Evolutionary conservation across 2,888 invertebrate species (phyloP).

Genomic region (Bimastos eiseni): DNA sequence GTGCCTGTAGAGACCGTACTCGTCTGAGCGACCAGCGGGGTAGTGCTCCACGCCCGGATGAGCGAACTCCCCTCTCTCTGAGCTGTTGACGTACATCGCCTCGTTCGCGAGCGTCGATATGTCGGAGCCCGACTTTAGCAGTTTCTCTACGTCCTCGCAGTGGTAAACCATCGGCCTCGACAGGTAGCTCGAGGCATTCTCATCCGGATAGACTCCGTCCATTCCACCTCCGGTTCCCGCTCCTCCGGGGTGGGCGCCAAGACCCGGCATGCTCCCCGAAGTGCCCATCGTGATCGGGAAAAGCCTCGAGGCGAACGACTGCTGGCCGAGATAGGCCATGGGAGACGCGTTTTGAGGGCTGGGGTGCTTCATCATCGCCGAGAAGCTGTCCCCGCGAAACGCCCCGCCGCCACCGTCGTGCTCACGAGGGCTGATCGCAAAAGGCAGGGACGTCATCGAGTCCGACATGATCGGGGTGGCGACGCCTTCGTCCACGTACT

Average conservation of each 20-base stretch:
- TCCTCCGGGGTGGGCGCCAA: neutral
- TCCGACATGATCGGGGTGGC: slow-evolving; percentile 28
- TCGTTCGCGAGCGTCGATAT: neutral
- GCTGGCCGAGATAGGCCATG: neutral
- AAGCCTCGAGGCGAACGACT: neutral
- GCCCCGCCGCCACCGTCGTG: too few relatives aligned
- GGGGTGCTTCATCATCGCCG: neutral
- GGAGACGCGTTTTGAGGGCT: slow-evolving; percentile 14
- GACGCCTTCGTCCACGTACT: slow-evolving; percentile 40
- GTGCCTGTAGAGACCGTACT: slow-evolving; percentile 8
- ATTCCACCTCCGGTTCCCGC: neutral
- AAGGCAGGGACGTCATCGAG: slow-evolving; percentile 7
- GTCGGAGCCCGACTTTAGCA: neutral
- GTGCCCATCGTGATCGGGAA: neutral
- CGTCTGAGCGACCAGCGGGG: neutral
- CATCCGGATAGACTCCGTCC: neutral
- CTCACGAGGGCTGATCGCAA: slow-evolving; percentile 10
- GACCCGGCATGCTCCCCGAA: neutral
- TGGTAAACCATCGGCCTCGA: neutral
- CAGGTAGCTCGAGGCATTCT: neutral
- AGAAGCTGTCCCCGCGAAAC: slow-evolving; percentile 5
- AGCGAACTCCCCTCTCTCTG: neutral
- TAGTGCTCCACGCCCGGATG: neutral
- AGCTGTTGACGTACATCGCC: neutral
- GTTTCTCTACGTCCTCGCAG: slow-evolving; percentile 19